These are phyloP conservation scores for Podarcis muralis DNA, from an alignment of 2,113 vertebrate species.

Conservation along the genomic window DNA sequence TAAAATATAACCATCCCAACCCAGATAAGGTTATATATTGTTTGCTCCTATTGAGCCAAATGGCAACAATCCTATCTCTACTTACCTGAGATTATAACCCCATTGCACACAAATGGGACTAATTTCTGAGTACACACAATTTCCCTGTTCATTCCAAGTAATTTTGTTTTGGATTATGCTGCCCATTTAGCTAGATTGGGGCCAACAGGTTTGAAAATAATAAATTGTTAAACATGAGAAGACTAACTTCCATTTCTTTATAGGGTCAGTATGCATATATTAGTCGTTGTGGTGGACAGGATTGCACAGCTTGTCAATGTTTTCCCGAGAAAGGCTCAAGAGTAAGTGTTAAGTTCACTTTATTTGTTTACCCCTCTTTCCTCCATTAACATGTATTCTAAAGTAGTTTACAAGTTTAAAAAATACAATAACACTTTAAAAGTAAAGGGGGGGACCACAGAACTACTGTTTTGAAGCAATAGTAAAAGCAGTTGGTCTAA, in stretches of 20 bases:
- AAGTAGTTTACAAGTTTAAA: background rate
- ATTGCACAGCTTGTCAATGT: conserved; percentile 82
- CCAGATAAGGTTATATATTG: background rate
- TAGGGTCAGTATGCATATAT: conserved; percentile 66
- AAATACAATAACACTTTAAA: background rate
- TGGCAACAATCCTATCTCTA: background rate
- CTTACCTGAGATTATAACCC: background rate
- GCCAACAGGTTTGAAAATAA: background rate
- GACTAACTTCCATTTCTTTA: conserved; percentile 25
- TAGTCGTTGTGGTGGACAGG: conserved; percentile 77
- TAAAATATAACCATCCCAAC: background rate
- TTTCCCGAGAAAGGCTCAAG: conserved; percentile 83
- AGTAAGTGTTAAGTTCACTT: conserved; percentile 70
- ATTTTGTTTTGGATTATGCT: background rate
- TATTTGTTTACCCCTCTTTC: background rate
- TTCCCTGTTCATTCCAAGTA: no score
- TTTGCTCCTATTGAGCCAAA: background rate
- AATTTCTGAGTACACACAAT: no score
- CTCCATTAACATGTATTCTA: background rate
- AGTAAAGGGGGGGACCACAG: no score
- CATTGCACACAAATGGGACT: background rate
- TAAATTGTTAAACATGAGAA: background rate
- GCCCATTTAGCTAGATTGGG: background rate
- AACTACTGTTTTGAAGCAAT: background rate
- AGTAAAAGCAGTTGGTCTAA: background rate